These are phyloP conservation scores for Toxotes chatareus DNA, from an alignment of 2,113 vertebrate species.

Conservation along the genomic window DNA sequence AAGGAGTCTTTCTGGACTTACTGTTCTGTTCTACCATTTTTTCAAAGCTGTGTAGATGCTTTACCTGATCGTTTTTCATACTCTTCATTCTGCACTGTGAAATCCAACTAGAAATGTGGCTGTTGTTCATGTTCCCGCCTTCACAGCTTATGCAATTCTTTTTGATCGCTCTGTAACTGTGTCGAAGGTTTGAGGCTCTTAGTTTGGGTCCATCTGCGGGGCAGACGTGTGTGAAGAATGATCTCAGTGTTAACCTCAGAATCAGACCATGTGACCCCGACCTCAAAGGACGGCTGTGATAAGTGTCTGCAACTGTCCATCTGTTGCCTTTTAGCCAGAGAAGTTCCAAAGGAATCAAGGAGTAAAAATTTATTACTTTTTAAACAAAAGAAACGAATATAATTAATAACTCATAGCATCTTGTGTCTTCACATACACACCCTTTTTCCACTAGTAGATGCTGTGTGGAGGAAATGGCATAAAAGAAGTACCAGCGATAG, in stretches of 20 bases:
- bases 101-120: constrained; percentile 5
- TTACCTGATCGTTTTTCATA: constrained; percentile 5
- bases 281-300: constrained; percentile 31
- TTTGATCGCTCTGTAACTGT: constrained; percentile 26
- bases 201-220: constrained; percentile 33
- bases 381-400: not conserved
- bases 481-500: not conserved
- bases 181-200: constrained; percentile 1
- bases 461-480: not conserved
- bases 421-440: not conserved
- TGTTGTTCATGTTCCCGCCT: constrained; percentile 6
- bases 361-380: not conserved
- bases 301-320: constrained; percentile 22
- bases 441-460: not conserved
- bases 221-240: constrained; percentile 31
- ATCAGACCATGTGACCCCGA: constrained; percentile 17
- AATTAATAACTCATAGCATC: not conserved
- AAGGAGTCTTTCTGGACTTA: constrained; percentile 43
- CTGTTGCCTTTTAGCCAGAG: constrained; percentile 7
- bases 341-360: not conserved
- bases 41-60: not conserved
- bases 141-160: constrained; percentile 6
- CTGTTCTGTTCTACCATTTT: constrained; percentile 36
- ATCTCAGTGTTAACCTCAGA: constrained; percentile 36
- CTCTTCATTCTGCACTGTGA: constrained; percentile 35